A percentile compares a stretch with the other conserved stretches of the same genome.
These are phyloP conservation scores for Gallinago nigripennis DNA, from an alignment of 2,797 vertebrate genomes.

Conservation along the genomic window DNA sequence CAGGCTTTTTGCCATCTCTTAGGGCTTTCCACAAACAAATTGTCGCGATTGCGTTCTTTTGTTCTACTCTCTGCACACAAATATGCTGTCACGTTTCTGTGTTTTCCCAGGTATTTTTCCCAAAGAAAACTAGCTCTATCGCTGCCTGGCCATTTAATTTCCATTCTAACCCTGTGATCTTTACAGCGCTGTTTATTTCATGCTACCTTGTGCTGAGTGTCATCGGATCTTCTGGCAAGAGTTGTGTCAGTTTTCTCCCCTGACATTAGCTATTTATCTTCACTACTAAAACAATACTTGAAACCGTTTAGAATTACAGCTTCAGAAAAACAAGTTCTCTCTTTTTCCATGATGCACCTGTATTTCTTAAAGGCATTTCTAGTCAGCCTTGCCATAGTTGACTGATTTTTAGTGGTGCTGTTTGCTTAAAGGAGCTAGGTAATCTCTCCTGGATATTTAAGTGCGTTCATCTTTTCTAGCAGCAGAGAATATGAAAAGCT, in stretches of 20 bases:
- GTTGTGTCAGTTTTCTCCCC: neutral
- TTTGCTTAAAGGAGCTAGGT: neutral
- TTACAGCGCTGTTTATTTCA: slow-evolving; percentile 11
- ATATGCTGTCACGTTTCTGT: neutral
- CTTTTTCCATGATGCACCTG: neutral
- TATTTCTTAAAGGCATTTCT: neutral
- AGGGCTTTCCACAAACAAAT: neutral
- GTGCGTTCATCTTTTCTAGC: neutral
- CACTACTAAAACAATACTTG: slow-evolving; percentile 2
- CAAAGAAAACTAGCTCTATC: neutral
- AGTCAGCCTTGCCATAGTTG: neutral
- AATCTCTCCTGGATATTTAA: neutral
- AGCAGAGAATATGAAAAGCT: neutral
- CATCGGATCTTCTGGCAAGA: slow-evolving; percentile 17
- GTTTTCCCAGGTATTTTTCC: neutral
- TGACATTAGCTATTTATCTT: slow-evolving; percentile 39
- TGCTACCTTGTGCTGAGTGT: neutral
- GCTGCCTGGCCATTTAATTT: neutral
- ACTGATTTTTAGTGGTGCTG: neutral
- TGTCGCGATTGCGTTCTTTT: neutral
- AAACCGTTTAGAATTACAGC: neutral
- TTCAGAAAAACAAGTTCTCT: neutral
- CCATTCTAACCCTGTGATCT: slow-evolving; percentile 3
- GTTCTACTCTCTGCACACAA: neutral
- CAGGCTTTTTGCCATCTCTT: slow-evolving; percentile 17